Percentiles rank a stretch among this genome's conserved stretches.
Conservation (phyloP, 64 coral and sea anemone genomes). For the Montipora efflorescens region DNA sequence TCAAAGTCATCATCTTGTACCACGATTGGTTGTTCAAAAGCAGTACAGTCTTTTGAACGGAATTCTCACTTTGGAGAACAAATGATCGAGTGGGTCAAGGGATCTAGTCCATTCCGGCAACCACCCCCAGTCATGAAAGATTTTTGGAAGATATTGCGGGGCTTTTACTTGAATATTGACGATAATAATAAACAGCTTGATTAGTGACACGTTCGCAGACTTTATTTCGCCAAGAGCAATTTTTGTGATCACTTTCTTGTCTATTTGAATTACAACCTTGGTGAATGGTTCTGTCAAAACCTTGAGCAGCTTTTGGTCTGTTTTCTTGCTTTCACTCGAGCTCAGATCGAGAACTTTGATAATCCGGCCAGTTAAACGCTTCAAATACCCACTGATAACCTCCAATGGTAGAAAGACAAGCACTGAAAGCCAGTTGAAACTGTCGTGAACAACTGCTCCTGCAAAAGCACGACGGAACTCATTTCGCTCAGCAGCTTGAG, state of each 20-base stretch:
- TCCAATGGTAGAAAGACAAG: slow-evolving; percentile 86
- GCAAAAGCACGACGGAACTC: slow-evolving; percentile 98
- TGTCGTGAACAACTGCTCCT: slow-evolving; percentile 93
- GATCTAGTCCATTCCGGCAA: slow-evolving; percentile 94
- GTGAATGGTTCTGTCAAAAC: slow-evolving; percentile 92
- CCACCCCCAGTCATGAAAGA: slow-evolving; percentile 87
- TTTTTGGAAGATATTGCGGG: slow-evolving; percentile 73
- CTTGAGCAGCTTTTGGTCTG: slow-evolving; percentile 82
- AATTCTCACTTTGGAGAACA: background rate
- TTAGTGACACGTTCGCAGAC: slow-evolving; percentile 46
- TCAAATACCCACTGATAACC: slow-evolving; percentile 76
- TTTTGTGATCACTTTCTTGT: slow-evolving; percentile 85
- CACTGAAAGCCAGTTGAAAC: slow-evolving; percentile 97
- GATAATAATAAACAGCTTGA: slow-evolving; percentile 86
- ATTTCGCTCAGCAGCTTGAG: slow-evolving; percentile 84
- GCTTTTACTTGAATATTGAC: slow-evolving; percentile 83
- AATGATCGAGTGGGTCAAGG: background rate
- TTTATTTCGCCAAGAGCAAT: slow-evolving; percentile 74
- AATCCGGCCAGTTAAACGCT: slow-evolving; percentile 64
- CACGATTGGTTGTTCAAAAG: too few species aligned
- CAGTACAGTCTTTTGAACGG: too few species aligned
- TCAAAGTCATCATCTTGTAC: too few species aligned
- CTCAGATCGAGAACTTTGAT: slow-evolving; percentile 54
- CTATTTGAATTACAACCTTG: slow-evolving; percentile 81
- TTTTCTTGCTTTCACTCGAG: slow-evolving; percentile 45